Percentiles rank a stretch among this genome's conserved stretches.
phyloP scores from a whole-genome alignment of 2,113 vertebrate genomes.

The Larimichthys polyactis region DNA sequence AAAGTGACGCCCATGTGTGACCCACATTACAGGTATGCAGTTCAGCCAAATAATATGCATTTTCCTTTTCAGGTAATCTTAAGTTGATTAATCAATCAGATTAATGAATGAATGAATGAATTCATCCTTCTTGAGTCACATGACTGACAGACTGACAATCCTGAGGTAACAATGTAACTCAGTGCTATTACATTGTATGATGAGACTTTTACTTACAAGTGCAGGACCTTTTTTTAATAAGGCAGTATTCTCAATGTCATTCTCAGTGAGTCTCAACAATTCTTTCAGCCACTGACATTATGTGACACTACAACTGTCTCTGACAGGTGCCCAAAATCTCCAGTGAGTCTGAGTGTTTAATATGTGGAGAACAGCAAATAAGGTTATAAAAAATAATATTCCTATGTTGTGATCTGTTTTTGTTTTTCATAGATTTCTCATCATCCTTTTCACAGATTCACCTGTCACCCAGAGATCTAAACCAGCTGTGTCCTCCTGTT shows the following conservation, averaged over 20 bases:
- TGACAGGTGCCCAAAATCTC: too few species aligned
- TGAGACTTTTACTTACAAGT: too few species aligned
- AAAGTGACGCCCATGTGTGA: too few species aligned
- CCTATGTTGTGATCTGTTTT: neutral
- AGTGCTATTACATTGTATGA: neutral
- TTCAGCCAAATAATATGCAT: too few species aligned
- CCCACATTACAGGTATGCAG: too few species aligned
- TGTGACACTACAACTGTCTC: neutral
- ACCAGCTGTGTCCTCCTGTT: constrained; percentile 54
- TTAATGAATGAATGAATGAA: too few species aligned
- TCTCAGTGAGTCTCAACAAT: neutral
- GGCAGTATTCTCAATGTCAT: neutral
- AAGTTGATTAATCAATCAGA: too few species aligned
- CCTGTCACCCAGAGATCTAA: constrained; percentile 33
- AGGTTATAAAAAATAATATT: neutral
- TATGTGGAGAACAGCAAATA: neutral
- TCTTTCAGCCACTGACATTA: neutral
- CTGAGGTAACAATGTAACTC: neutral
- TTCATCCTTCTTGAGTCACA: too few species aligned
- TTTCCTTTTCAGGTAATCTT: too few species aligned
- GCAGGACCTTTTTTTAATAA: neutral
- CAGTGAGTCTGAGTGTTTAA: neutral
- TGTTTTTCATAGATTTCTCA: neutral
- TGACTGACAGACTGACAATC: neutral
- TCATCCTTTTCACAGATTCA: constrained; percentile 17